Evolutionary conservation across 1,140 invertebrate genomes (phyloP), one percentile per base, ranked within the genome.

Genomic region (Phthorimaea operculella): DNA sequence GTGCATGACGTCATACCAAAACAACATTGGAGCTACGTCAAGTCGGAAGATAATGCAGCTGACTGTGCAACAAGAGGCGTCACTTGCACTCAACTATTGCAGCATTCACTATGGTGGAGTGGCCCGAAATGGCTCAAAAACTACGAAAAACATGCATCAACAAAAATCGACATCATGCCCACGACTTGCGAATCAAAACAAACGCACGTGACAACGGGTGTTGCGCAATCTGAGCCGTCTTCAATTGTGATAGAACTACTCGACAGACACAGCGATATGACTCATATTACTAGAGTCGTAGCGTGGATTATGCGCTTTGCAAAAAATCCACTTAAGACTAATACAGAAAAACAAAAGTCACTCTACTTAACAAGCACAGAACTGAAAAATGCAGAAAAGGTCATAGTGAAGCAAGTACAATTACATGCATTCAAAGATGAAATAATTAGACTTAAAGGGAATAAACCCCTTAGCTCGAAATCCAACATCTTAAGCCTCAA

Each of bases 401-500:
- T 55, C 28, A 60, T 66, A 15, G 61, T 63, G 10, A 66, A 59
- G 52, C 15, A 45, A 12, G 51, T 61, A 28, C 64, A 63, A 55
- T 14, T 12, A 15, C 17, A 17, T 5, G 12, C 51, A 28, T 61
- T 63, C 52, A 28, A 34, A 18, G 54, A 57, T 1, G 60, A 58
- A 11, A 57, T 50, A 42, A 9, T 42, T 34, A 39, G 16, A 4
- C 18, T 54, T 7, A 6, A 33, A n/a, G 33, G 14, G n/a, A 54
- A 45, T 7, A 14, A 15, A 3, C 21, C 4, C 17, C 45, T 60
- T 51, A 9, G 49, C 16, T 21, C 12, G 34, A 60, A 53, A 51
- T 61, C 58, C 36, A 59, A 52, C 10, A 14, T 59, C 7, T 34
- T 28, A 16, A 55, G 33, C 14, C 60, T 85, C 16, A 62, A 64